Conservation (phyloP, 2,888 invertebrate species). For the Melinopterus prodromus region DNA sequence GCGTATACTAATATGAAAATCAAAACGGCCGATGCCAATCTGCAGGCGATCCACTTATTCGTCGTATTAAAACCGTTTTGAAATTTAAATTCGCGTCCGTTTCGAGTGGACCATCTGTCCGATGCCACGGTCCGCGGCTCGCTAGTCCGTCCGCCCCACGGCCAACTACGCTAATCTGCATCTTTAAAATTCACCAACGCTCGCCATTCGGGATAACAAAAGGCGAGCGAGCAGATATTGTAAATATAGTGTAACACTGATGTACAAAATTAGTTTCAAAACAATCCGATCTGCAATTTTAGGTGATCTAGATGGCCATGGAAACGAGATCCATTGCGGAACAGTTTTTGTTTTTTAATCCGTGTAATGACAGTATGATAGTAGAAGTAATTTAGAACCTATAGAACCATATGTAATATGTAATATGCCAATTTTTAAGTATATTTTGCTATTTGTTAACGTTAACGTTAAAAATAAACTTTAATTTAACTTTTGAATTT, state of each 20-base stretch:
- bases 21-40: slow-evolving; percentile 4
- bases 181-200: slow-evolving; percentile 5
- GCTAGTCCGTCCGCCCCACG: background rate
- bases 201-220: background rate
- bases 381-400: too few relatives aligned
- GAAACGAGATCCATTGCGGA: too few relatives aligned
- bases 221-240: background rate
- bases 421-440: too few relatives aligned
- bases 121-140: background rate
- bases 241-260: background rate
- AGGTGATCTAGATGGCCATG: too few relatives aligned
- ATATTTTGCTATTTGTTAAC: too few relatives aligned
- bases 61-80: background rate
- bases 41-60: background rate
- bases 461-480: too few relatives aligned
- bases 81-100: background rate
- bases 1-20: slow-evolving; percentile 4
- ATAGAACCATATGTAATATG: too few relatives aligned
- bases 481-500: too few relatives aligned
- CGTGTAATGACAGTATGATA: too few relatives aligned
- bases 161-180: background rate
- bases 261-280: too few relatives aligned
- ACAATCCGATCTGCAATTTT: too few relatives aligned
- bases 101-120: slow-evolving; percentile 4
- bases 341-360: too few relatives aligned